Percentiles rank a stretch among this genome's conserved stretches.
phyloP scores from a whole-genome alignment of 2,113 vertebrate genomes.

The Sterna hirundo region DNA sequence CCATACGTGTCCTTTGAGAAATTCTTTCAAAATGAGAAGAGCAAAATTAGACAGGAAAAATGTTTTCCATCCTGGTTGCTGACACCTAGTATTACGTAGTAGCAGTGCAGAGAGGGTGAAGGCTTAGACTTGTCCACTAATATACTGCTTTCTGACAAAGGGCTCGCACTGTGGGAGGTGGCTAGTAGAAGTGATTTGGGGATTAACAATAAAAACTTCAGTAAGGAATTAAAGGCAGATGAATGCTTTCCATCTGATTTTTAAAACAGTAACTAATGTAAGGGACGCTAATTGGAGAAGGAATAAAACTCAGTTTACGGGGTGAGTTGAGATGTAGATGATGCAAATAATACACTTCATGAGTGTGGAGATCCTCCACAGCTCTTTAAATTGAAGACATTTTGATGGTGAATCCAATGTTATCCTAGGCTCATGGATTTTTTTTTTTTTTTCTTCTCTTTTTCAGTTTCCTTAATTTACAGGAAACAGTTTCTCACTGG shows the following conservation, averaged over 20 bases:
- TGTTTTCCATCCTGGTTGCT: not conserved
- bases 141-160: not conserved
- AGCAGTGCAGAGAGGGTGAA: not conserved
- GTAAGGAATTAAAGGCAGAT: not conserved
- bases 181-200: not conserved
- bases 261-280: not conserved
- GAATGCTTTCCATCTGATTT: not conserved
- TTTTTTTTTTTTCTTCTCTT: not conserved
- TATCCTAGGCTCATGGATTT: not conserved
- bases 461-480: not conserved
- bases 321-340: not conserved
- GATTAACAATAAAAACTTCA: constrained; percentile 21
- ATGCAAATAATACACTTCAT: not conserved
- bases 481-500: not conserved
- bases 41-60: not conserved
- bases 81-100: not conserved
- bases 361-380: not conserved
- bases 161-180: not conserved
- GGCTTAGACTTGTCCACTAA: not conserved
- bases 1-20: not conserved
- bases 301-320: not conserved
- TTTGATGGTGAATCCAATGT: not conserved
- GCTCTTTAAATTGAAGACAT: not conserved
- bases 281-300: not conserved
- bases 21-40: not conserved